phyloP scores from a whole-genome alignment of 2,888 invertebrate genomes.

The Nymphalis urticae region DNA sequence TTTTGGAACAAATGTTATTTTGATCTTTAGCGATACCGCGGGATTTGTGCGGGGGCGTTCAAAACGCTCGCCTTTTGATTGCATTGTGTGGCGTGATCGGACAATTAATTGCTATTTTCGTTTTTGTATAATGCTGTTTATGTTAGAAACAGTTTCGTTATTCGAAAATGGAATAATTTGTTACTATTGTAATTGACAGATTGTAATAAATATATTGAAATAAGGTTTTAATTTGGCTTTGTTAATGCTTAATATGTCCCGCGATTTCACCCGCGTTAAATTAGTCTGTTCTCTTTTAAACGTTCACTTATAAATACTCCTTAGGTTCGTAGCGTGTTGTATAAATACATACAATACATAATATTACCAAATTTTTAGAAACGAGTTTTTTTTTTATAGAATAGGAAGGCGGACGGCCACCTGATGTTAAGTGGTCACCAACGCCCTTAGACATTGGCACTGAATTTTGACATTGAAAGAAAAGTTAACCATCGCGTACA shows the following conservation, averaged over 20 bases:
- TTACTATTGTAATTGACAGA: background rate
- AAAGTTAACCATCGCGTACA: no score
- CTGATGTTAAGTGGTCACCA: no score
- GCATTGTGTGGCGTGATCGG: slow-evolving; percentile 38
- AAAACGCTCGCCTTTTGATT: slow-evolving; percentile 57
- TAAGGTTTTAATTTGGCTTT: background rate
- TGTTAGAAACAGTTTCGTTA: background rate
- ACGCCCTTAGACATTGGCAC: no score
- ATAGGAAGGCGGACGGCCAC: no score
- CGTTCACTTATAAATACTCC: no score
- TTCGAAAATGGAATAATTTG: background rate
- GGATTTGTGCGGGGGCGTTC: slow-evolving; percentile 56
- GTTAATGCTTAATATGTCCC: background rate
- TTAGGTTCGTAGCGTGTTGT: no score
- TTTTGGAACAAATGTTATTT: slow-evolving; percentile 78
- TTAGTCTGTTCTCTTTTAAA: no score
- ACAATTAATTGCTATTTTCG: slow-evolving; percentile 35
- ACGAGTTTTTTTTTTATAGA: no score
- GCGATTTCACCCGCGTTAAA: no score
- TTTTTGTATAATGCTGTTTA: slow-evolving; percentile 5
- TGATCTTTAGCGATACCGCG: slow-evolving; percentile 73
- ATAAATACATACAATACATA: no score
- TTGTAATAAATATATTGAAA: background rate
- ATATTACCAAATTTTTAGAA: no score
- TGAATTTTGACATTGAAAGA: no score